Conservation (phyloP, 1,140 invertebrate genomes). For the Sipha flava region DNA sequence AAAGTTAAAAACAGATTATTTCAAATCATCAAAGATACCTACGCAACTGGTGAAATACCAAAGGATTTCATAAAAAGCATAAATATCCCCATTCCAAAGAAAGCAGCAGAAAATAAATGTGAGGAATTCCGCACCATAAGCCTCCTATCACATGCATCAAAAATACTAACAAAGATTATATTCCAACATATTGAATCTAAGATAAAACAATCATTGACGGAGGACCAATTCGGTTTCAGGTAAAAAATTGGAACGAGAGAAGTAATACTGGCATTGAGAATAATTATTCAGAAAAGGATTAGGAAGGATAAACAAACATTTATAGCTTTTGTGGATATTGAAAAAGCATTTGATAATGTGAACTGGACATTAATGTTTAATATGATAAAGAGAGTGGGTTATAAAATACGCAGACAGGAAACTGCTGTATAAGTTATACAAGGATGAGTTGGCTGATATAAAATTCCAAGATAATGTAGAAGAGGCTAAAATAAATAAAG, state of each 20-base stretch:
- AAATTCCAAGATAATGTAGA: not conserved
- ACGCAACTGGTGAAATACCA: slow-evolving; percentile 34
- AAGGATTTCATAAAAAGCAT: slow-evolving; percentile 34
- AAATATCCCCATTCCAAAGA: slow-evolving; percentile 34
- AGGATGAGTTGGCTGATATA: not conserved
- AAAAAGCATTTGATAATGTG: not conserved
- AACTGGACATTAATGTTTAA: not conserved
- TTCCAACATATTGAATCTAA: slow-evolving; percentile 30
- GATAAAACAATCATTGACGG: not conserved
- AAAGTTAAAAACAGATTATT: slow-evolving; percentile 25
- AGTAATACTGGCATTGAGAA: not conserved
- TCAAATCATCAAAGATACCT: slow-evolving; percentile 33
- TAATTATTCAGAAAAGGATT: no score
- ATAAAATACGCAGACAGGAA: not conserved
- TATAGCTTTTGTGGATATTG: not conserved
- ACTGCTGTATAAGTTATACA: not conserved
- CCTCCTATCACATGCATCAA: slow-evolving; percentile 34
- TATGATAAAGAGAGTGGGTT: not conserved
- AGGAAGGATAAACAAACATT: not conserved
- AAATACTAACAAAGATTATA: slow-evolving; percentile 33
- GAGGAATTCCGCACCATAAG: slow-evolving; percentile 35
- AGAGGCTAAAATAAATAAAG: not conserved
- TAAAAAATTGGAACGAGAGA: slow-evolving; percentile 5
- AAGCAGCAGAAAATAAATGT: not conserved
- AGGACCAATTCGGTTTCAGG: slow-evolving; percentile 20